phyloP scores from a whole-genome alignment of 2,113 vertebrate genomes.

The Ahaetulla prasina region DNA sequence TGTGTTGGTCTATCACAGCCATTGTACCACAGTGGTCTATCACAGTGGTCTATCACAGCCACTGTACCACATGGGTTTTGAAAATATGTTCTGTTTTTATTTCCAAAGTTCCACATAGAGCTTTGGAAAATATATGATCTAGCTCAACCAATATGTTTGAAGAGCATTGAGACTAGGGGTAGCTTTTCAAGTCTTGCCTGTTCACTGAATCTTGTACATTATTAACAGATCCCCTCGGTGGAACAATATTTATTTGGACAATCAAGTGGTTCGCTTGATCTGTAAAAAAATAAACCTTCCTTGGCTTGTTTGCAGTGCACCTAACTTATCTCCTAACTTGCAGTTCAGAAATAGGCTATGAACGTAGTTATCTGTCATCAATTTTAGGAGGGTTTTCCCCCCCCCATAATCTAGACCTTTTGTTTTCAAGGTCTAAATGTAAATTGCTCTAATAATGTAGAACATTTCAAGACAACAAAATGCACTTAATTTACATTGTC shows the following conservation, averaged over 20 bases:
- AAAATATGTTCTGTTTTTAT: conserved; percentile 7
- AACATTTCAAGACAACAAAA: conserved; percentile 1
- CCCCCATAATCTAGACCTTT: not conserved
- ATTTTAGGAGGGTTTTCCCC: not conserved
- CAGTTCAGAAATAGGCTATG: conserved; percentile 19
- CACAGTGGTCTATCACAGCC: not conserved
- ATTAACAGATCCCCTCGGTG: conserved; percentile 30
- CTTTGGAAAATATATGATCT: conserved; percentile 2
- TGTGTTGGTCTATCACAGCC: no score
- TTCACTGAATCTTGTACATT: conserved; percentile 14
- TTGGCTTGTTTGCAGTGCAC: conserved; percentile 3
- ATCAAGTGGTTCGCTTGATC: not conserved
- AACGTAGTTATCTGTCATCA: not conserved
- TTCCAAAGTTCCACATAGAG: not conserved
- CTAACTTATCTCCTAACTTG: not conserved
- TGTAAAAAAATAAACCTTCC: conserved; percentile 1
- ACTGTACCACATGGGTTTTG: not conserved
- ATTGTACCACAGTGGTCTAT: no score
- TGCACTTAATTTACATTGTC: not conserved
- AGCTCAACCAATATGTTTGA: conserved; percentile 11
- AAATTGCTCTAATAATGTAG: not conserved
- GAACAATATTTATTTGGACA: conserved; percentile 14
- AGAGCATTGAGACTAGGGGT: not conserved
- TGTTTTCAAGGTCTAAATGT: conserved; percentile 12
- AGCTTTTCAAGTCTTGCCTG: not conserved